Evolutionary conservation across 2,888 invertebrate species (phyloP), one percentile per base, ranked within the genome.

Genomic region (Sthenelais limicola): DNA sequence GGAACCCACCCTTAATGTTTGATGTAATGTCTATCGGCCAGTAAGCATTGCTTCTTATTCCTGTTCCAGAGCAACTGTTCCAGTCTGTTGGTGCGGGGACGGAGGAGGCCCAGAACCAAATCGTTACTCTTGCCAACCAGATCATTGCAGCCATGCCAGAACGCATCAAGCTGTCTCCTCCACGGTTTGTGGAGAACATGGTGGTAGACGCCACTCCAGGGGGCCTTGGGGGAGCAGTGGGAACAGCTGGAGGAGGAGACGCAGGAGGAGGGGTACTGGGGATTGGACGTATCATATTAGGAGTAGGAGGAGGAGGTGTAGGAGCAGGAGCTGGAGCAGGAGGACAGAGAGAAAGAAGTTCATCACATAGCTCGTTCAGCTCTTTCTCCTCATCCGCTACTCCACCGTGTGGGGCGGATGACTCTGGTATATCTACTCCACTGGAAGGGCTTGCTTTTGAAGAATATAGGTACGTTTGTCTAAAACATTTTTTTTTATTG

Each of bases 61-160:
- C 47, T 47, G n/a, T n/a, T n/a, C n/a, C 47, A 38, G 47, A 67
- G n/a, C 67, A 58, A 58, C 35, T 58, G 35, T 58, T 58, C 58
- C 58, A 58, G 33, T 49, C 68, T 4, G 67, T 48, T 15, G 43
- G 70, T 15, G 43, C 68, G 12, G 68, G 26, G 9, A 72, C 43
- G 15, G 56, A 71, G 47, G 24, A 51, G 56, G 62, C 35, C 12
- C 69, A 51, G 33, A 49, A 54, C 18, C 86, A 86, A 76, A 89
- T 88, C 82, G 84, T 87, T 26, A 96, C 96, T 72, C 90, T 98
- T 85, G 98, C 98, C 71, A 97, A 97, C 88, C 97, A 98, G 90
- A 98, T 98, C 82, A 98, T 98, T 85, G 98, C 97, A 71, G 98
- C 98, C 15, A 95, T 98, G 92, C 98, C 98, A 74, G 97, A 97